phyloP scores from a whole-genome alignment of 2,797 vertebrate genomes.

The Melanotaenia pygmaea region DNA sequence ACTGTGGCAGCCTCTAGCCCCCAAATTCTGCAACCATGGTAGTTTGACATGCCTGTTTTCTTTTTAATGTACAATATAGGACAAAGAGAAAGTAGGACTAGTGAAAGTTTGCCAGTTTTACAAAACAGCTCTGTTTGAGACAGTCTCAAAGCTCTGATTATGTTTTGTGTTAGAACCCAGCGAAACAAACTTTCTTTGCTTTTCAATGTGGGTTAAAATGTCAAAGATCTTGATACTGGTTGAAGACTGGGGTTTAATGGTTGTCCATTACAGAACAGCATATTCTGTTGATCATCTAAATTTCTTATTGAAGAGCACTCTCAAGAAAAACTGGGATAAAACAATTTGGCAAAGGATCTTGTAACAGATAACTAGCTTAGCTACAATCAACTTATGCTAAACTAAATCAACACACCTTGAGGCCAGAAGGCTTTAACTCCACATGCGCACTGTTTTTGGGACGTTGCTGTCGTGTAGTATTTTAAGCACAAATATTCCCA shows the following conservation, averaged over 20 bases:
- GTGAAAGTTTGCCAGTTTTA: too few species aligned
- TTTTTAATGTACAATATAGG: too few species aligned
- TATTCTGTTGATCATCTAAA: slow-evolving; percentile 4
- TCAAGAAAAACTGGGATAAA: slow-evolving; percentile 27
- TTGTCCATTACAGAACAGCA: slow-evolving; percentile 1
- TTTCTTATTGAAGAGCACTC: slow-evolving; percentile 5
- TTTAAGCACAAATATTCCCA: neutral
- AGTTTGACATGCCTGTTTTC: too few species aligned
- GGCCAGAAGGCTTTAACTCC: slow-evolving; percentile 1
- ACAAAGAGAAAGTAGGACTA: too few species aligned
- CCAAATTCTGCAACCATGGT: too few species aligned
- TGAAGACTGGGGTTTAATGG: slow-evolving; percentile 16
- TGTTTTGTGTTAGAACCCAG: slow-evolving; percentile 36
- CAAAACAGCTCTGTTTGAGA: too few species aligned
- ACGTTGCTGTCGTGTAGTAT: slow-evolving; percentile 3
- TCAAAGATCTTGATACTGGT: slow-evolving; percentile 20
- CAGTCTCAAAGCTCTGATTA: slow-evolving; percentile 23
- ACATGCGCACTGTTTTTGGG: slow-evolving; percentile 12
- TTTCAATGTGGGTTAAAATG: slow-evolving; percentile 7
- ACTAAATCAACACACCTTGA: slow-evolving; percentile 21
- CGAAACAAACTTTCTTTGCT: slow-evolving; percentile 4
- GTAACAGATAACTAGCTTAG: slow-evolving; percentile 28
- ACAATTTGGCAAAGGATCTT: slow-evolving; percentile 30
- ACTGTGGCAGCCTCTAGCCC: too few species aligned
- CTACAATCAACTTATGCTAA: slow-evolving; percentile 22